Evolutionary conservation across 2,888 invertebrate species (phyloP).

Genomic region (Acanthacorydalis orientalis): DNA sequence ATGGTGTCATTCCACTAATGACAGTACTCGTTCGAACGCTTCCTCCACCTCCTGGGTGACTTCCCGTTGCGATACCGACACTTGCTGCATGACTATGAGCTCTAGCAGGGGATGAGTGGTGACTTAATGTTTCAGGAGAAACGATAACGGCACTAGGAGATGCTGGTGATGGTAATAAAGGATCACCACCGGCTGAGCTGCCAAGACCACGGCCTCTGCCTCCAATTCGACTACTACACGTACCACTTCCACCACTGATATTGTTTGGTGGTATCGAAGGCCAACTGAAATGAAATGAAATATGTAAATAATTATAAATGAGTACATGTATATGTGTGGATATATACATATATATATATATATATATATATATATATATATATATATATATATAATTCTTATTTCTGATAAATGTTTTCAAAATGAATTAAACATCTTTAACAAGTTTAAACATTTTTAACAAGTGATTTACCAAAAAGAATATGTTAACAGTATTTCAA

Average conservation of each 20-base stretch:
- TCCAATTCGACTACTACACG: constrained; percentile 29
- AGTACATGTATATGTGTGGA: too few species aligned
- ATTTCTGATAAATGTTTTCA: too few species aligned
- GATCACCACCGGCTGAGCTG: constrained; percentile 24
- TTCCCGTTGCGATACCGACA: background rate
- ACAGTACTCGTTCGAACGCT: constrained; percentile 5
- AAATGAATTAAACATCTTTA: too few species aligned
- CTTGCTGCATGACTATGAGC: constrained; percentile 6
- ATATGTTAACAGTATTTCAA: too few species aligned
- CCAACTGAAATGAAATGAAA: constrained; percentile 24
- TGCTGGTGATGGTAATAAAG: constrained; percentile 56
- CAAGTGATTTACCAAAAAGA: too few species aligned
- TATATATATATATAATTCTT: too few species aligned
- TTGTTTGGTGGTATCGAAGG: constrained; percentile 45
- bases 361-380: too few species aligned
- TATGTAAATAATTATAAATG: too few species aligned
- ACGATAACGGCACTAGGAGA: constrained; percentile 57
- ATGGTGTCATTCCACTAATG: constrained; percentile 25
- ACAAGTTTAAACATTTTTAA: too few species aligned
- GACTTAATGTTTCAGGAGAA: constrained; percentile 56
- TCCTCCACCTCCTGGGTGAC: background rate
- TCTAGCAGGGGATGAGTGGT: constrained; percentile 47
- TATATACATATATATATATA: too few species aligned
- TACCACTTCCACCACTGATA: constrained; percentile 43
- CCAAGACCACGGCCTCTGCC: constrained; percentile 23